A percentile compares a stretch with the other conserved stretches of the same genome.
These are phyloP conservation scores for Dioctria rufipes DNA, from an alignment of 2,888 invertebrate species.

Conservation along the genomic window DNA sequence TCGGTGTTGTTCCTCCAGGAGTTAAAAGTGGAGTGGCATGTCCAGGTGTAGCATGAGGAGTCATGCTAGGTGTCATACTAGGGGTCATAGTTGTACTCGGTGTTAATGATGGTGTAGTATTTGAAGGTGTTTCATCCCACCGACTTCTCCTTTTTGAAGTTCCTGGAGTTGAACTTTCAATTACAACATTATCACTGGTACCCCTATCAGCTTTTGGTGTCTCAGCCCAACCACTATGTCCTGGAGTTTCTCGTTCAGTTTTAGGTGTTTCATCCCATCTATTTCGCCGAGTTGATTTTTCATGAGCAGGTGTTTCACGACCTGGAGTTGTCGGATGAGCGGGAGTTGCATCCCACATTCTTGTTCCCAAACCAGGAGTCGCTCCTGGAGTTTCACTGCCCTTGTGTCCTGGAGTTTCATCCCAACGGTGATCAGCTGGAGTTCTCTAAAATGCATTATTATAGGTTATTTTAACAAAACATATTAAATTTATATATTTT, in stretches of 20 bases:
- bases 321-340: conserved; percentile 93
- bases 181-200: conserved; percentile 79
- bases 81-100: conserved; percentile 77
- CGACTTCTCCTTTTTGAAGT: conserved; percentile 95
- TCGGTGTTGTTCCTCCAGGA: conserved; percentile 88
- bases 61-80: conserved; percentile 80
- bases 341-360: conserved; percentile 98
- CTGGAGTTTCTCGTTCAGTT: conserved; percentile 97
- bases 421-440: conserved; percentile 89
- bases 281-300: conserved; percentile 87
- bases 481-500: conserved; percentile 2
- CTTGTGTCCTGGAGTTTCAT: conserved; percentile 94
- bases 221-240: conserved; percentile 99
- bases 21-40: conserved; percentile 82
- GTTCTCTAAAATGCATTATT: conserved; percentile 74
- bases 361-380: conserved; percentile 89
- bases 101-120: conserved; percentile 82
- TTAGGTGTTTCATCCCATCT: conserved; percentile 99
- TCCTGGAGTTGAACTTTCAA: conserved; percentile 95
- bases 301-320: conserved; percentile 85
- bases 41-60: conserved; percentile 83
- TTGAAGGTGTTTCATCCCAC: conserved; percentile 98
- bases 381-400: conserved; percentile 92
- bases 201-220: conserved; percentile 96
- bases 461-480: conserved; percentile 30